Conservation (phyloP, 2,888 invertebrate genomes). For the Spisula subtruncata region DNA sequence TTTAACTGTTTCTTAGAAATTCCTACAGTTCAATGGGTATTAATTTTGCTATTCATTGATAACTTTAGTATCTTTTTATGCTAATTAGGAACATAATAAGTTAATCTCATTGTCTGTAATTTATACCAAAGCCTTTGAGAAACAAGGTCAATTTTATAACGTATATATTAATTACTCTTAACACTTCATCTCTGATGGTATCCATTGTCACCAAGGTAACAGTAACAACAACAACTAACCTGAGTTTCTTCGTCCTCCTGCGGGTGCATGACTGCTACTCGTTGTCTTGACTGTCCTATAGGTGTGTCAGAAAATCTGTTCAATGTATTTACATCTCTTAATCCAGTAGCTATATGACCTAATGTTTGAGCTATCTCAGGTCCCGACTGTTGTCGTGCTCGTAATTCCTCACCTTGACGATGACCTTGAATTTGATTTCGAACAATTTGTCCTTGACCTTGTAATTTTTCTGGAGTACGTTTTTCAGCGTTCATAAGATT, state of each 20-base stretch:
- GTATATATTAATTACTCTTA: too few species aligned
- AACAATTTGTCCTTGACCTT: conserved; percentile 8
- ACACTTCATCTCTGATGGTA: too few species aligned
- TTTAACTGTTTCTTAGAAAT: too few species aligned
- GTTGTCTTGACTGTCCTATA: conserved; percentile 26
- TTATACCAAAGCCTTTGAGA: too few species aligned
- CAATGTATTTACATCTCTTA: not conserved
- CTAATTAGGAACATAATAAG: too few species aligned
- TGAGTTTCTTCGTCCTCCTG: conserved; percentile 52
- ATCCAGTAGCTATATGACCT: not conserved
- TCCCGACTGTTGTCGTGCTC: not conserved
- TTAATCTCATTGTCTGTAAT: too few species aligned
- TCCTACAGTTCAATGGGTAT: too few species aligned
- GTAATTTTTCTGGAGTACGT: conserved; percentile 44
- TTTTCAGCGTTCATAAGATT: conserved; percentile 36
- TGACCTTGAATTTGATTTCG: not conserved
- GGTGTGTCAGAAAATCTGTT: not conserved
- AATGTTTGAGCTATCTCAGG: conserved; percentile 28
- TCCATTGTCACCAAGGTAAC: too few species aligned
- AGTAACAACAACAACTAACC: conserved; percentile 18
- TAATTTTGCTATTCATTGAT: too few species aligned
- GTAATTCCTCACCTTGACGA: not conserved
- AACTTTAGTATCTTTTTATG: too few species aligned
- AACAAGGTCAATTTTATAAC: too few species aligned
- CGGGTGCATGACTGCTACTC: conserved; percentile 64